Base-by-base conservation (phyloP, 2,797 vertebrate species). In the Chelon auratus region DNA sequence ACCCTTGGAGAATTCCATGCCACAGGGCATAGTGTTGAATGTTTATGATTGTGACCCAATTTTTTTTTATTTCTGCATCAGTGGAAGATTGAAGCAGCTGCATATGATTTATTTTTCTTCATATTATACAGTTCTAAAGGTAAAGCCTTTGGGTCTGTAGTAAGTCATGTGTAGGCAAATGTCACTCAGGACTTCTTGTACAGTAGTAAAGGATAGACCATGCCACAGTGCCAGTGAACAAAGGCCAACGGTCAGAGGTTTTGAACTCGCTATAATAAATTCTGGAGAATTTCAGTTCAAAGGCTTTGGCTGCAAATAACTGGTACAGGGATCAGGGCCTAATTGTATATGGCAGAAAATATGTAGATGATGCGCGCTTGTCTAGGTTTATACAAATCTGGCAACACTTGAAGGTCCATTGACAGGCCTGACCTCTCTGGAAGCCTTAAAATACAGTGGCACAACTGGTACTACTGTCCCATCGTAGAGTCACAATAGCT, bases 311-410 rank as follows among this genome's bases (percentile, higher is more conserved):
- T 58, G 13, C 47, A 51, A 47, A 40, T 5, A 15, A 42, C 37
- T 39, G 22, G 11, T 20, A 8, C 39, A n/a, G 9, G n/a, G 14
- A 54, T 48, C 13, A 50, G 24, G 59, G 33, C 15, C n/a, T 53
- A 53, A 37, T 55, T 37, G 9, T 50, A 17, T 57, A 61, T 71
- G 65, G 39, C 58, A 76, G 65, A 72, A 0, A 74, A 72, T 53
- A 82, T 77, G 70, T 33, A 75, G 78, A 79, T 69, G 55, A 68
- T 47, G 24, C 39, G 69, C 11, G 22, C 33, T 24, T 75, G 53
- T 81, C 67, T 18, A 42, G 24, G n/a, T 64, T 60, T 13, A 75
- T 75, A 64, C 10, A 14, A 51, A 56, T 68, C 57, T 62, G 20
- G 55, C 11, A 33, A 9, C 69, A 50, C 4, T 4, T 30, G 3